phyloP scores from a whole-genome alignment of 2,113 vertebrate species.

The Peromyscus polionotus region DNA sequence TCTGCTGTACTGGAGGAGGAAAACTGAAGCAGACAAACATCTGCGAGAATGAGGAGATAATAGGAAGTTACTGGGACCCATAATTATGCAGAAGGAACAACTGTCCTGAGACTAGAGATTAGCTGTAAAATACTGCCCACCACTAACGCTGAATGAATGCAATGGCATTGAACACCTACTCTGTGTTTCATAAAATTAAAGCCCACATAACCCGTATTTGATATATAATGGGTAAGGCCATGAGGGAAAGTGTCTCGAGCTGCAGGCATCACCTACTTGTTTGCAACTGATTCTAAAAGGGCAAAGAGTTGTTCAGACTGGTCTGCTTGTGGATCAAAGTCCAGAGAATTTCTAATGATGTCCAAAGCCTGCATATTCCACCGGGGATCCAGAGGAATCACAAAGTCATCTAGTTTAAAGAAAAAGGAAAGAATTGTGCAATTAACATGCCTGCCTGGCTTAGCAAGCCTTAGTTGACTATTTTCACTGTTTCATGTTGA shows the following conservation, averaged over 20 bases:
- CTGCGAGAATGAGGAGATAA: background rate
- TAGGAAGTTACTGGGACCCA: background rate
- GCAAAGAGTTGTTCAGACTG: constrained; percentile 91
- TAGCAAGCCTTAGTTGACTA: constrained; percentile 82
- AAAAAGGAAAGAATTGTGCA: constrained; percentile 41
- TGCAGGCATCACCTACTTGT: constrained; percentile 88
- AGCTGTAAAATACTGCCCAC: background rate
- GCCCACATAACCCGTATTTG: background rate
- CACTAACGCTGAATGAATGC: background rate
- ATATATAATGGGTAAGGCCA: background rate
- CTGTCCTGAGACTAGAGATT: background rate
- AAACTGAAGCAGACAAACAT: background rate
- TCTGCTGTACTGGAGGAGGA: background rate
- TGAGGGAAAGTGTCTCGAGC: background rate
- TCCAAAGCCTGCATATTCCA: constrained; percentile 98
- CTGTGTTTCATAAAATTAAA: background rate
- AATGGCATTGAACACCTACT: background rate
- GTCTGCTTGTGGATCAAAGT: constrained; percentile 93
- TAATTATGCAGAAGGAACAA: background rate
- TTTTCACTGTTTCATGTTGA: constrained; percentile 45
- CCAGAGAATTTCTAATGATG: constrained; percentile 93
- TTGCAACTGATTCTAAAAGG: constrained; percentile 93
- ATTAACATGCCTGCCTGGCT: constrained; percentile 81
- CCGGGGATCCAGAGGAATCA: constrained; percentile 95
- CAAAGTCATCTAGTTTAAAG: constrained; percentile 91